Conservation (phyloP, 2,888 invertebrate genomes). For the Temnothorax rugatulus region DNA sequence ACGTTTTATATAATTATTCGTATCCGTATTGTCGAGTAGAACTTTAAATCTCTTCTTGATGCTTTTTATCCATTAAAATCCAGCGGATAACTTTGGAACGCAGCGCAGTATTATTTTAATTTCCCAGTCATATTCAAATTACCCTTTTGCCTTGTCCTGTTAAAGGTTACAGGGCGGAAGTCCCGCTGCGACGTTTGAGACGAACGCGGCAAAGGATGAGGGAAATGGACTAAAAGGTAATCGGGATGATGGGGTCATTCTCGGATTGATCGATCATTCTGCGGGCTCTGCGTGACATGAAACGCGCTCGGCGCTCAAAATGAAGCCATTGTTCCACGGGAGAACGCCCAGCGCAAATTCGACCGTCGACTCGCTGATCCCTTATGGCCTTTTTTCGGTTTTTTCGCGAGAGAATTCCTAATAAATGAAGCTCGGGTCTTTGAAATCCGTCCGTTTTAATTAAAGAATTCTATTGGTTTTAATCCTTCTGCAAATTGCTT, state of each 20-base stretch:
- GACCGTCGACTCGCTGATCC: background rate
- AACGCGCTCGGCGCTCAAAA: conserved; percentile 23
- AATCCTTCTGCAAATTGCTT: conserved; percentile 44
- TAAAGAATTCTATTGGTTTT: conserved; percentile 37
- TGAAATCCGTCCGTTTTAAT: conserved; percentile 45
- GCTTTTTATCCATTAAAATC: background rate
- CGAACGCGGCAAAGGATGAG: background rate
- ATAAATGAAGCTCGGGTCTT: conserved; percentile 23
- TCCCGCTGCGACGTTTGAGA: conserved; percentile 4
- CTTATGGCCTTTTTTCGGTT: conserved; percentile 35
- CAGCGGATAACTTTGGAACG: background rate
- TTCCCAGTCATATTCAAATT: conserved; percentile 18
- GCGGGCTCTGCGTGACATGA: conserved; percentile 20
- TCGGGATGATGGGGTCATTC: conserved; percentile 45
- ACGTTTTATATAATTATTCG: background rate
- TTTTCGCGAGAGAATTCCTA: conserved; percentile 24
- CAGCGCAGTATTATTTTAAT: conserved; percentile 23
- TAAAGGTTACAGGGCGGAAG: background rate
- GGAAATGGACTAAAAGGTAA: conserved; percentile 35
- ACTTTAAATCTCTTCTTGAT: background rate
- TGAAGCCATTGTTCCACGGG: conserved; percentile 40
- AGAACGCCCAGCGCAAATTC: conserved; percentile 26
- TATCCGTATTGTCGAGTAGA: background rate
- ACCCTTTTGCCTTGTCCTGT: background rate
- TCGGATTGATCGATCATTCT: conserved; percentile 42